A percentile compares a stretch with the other conserved stretches of the same genome.
These are phyloP conservation scores for Dasyornis broadbenti DNA, from an alignment of 2,113 vertebrate species.

Conservation along the genomic window DNA sequence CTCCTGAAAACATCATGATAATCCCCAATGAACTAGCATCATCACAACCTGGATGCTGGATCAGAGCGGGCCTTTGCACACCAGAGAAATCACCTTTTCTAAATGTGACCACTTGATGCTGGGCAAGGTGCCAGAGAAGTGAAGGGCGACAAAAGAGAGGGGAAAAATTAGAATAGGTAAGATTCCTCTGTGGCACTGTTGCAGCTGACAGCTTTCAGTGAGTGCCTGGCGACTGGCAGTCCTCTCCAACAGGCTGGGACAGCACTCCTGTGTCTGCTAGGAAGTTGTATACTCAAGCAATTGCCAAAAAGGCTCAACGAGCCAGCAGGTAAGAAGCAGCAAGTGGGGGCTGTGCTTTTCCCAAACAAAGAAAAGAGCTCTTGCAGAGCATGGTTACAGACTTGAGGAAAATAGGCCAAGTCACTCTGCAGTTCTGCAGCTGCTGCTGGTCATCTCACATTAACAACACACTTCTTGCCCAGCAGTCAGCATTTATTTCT, in stretches of 20 bases:
- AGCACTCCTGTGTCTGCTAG: neutral
- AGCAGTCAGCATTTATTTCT: neutral
- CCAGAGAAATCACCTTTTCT: neutral
- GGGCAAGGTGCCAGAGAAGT: neutral
- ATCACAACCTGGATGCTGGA: neutral
- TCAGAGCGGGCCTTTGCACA: neutral
- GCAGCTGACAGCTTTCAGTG: neutral
- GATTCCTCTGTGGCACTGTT: neutral
- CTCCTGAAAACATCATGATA: neutral
- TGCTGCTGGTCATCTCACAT: neutral
- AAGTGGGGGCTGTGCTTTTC: neutral
- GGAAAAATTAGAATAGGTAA: neutral
- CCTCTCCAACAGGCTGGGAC: neutral
- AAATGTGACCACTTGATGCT: neutral
- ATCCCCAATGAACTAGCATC: neutral
- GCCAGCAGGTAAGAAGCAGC: neutral
- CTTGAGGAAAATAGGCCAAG: neutral
- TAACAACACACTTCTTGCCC: neutral
- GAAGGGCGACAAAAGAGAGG: rapidly evolving
- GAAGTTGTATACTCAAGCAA: neutral
- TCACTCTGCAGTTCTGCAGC: neutral
- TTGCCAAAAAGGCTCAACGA: neutral
- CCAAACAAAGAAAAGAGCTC: neutral
- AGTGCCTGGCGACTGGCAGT: neutral
- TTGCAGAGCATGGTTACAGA: neutral